Evolutionary conservation across 2,113 vertebrate species (phyloP).

Genomic region (Lophius piscatorius): DNA sequence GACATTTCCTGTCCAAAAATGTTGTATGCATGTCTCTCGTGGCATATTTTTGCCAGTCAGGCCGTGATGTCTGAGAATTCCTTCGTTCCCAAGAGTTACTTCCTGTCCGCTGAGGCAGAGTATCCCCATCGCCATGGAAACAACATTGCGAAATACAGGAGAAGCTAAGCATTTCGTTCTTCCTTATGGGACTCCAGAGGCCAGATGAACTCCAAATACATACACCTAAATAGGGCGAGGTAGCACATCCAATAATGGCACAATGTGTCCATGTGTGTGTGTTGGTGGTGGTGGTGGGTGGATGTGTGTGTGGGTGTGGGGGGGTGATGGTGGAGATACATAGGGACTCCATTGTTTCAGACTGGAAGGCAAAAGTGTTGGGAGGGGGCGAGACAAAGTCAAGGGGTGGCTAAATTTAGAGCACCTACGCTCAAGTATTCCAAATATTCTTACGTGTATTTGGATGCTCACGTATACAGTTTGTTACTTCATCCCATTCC

Average conservation of each 20-base stretch:
- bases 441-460: conserved; percentile 74
- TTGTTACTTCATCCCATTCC: conserved; percentile 54
- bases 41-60: conserved; percentile 48
- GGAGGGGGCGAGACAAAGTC: conserved; percentile 74
- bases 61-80: conserved; percentile 66
- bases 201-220: conserved; percentile 39
- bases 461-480: conserved; percentile 70
- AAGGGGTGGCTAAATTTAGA: conserved; percentile 78
- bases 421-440: conserved; percentile 72
- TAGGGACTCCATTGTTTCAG: conserved; percentile 80
- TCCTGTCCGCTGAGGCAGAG: conserved; percentile 68
- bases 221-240: conserved; percentile 55
- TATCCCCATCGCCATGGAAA: conserved; percentile 62
- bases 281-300: conserved; percentile 26
- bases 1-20: conserved; percentile 47
- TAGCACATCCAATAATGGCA: conserved; percentile 62
- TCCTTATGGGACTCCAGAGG: conserved; percentile 73
- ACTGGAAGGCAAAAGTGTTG: conserved; percentile 75
- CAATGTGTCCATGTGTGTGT: conserved; percentile 43
- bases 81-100: conserved; percentile 45
- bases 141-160: conserved; percentile 48
- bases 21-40: conserved; percentile 8
- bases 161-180: conserved; percentile 55
- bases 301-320: conserved; percentile 17
- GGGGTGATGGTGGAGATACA: conserved; percentile 61